Evolutionary conservation across 2,888 invertebrate species (phyloP).

Genomic region (Hybos culiciformis): DNA sequence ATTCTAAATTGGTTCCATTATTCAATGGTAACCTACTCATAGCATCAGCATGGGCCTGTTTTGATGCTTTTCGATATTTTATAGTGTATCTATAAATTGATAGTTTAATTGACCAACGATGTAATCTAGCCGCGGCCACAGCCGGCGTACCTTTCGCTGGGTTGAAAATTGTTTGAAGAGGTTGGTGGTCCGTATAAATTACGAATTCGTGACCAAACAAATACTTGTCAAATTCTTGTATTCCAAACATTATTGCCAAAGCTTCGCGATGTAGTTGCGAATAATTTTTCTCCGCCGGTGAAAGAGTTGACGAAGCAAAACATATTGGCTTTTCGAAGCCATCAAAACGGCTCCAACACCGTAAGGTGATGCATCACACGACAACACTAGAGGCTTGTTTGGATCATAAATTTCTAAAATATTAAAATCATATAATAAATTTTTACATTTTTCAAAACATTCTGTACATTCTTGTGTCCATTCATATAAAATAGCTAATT

Average conservation of each 20-base stretch:
- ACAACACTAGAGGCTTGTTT: conserved; percentile 8
- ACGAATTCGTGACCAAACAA: conserved; percentile 23
- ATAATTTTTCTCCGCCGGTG: conserved; percentile 15
- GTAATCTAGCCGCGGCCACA: conserved; percentile 11
- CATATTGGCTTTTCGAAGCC: conserved; percentile 12
- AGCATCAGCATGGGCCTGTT: conserved; percentile 7
- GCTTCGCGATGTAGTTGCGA: conserved; percentile 23
- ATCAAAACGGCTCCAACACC: conserved; percentile 10
- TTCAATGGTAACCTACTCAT: too few relatives aligned
- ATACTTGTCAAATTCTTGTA: conserved; percentile 30
- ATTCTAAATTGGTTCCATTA: too few relatives aligned
- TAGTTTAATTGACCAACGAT: conserved; percentile 9
- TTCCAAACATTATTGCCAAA: conserved; percentile 26
- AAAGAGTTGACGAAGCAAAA: conserved; percentile 10
- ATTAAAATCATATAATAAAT: conserved; percentile 4
- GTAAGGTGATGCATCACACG: conserved; percentile 10
- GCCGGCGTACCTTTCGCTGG: conserved; percentile 9
- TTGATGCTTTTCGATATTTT: conserved; percentile 8
- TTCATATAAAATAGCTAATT: too few relatives aligned
- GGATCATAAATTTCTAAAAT: conserved; percentile 10
- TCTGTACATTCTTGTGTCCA: conserved; percentile 9
- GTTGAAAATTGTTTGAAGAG: conserved; percentile 16
- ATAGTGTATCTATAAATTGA: conserved; percentile 10
- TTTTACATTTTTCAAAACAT: conserved; percentile 8
- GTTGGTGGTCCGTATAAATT: conserved; percentile 16